These are phyloP conservation scores for Orthonyx spaldingii DNA, from an alignment of 2,113 vertebrate genomes.

Conservation along the genomic window DNA sequence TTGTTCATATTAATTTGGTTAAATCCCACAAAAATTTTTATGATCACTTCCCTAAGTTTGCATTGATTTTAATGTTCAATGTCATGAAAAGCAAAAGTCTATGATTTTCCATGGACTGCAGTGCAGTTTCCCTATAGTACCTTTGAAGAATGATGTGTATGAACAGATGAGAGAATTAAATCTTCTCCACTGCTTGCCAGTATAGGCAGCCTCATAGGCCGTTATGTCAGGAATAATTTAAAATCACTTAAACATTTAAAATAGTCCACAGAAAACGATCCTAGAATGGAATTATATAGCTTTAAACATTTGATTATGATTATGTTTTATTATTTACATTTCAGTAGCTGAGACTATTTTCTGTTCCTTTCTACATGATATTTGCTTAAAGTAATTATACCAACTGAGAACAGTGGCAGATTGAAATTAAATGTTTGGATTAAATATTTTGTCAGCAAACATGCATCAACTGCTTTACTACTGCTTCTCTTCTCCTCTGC, in stretches of 20 bases:
- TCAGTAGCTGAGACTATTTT: conserved; percentile 64
- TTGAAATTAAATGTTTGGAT: conserved; percentile 86
- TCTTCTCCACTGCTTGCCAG: background rate
- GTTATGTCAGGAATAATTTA: conserved; percentile 60
- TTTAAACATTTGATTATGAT: conserved; percentile 62
- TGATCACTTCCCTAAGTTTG: background rate
- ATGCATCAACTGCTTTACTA: conserved; percentile 77
- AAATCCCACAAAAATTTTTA: background rate
- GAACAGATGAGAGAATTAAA: background rate
- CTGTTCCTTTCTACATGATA: conserved; percentile 67
- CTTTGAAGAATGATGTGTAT: background rate
- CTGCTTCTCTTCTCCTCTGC: conserved; percentile 71
- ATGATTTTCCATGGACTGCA: background rate
- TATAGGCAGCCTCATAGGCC: background rate
- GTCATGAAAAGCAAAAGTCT: background rate
- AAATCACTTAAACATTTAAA: conserved; percentile 68
- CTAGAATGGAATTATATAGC: conserved; percentile 56
- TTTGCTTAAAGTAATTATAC: conserved; percentile 82
- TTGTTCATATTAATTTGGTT: background rate
- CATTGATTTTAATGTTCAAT: background rate
- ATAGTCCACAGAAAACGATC: conserved; percentile 49
- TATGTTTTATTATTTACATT: conserved; percentile 78
- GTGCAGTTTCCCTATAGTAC: background rate
- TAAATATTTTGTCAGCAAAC: conserved; percentile 86
- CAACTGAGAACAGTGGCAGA: conserved; percentile 83